These are phyloP conservation scores for Coremacera marginata DNA, from an alignment of 2,888 invertebrate species.

Conservation along the genomic window DNA sequence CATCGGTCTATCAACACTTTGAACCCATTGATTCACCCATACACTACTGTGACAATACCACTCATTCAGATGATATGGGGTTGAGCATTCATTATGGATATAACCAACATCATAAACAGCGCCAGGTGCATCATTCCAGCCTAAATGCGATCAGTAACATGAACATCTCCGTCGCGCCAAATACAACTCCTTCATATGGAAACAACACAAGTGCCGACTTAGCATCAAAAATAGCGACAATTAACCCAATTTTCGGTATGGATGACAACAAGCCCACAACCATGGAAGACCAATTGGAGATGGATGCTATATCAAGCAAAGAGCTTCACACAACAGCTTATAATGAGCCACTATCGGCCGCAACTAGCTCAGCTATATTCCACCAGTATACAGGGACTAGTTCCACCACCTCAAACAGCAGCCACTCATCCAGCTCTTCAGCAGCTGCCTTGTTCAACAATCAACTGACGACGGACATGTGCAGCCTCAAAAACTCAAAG, in stretches of 20 bases:
- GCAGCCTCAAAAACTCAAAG: conserved; percentile 69
- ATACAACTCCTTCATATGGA: conserved; percentile 45
- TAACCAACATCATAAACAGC: conserved; percentile 41
- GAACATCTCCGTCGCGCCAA: conserved; percentile 33
- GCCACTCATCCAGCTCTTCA: conserved; percentile 19
- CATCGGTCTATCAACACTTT: conserved; percentile 47
- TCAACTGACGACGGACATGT: conserved; percentile 68
- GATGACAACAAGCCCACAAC: conserved; percentile 18
- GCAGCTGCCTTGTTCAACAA: conserved; percentile 59
- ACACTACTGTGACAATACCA: conserved; percentile 67
- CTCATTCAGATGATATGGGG: conserved; percentile 66
- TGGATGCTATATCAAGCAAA: conserved; percentile 30
- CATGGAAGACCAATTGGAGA: conserved; percentile 41
- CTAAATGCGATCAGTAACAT: conserved; percentile 55
- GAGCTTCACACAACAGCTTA: conserved; percentile 16
- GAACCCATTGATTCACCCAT: conserved; percentile 67
- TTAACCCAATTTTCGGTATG: conserved; percentile 14
- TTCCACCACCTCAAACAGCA: conserved; percentile 34
- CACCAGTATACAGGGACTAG: conserved; percentile 7
- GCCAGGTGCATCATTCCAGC: conserved; percentile 47
- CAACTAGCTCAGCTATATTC: conserved; percentile 12
- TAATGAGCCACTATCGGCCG: conserved; percentile 10
- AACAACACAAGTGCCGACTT: conserved; percentile 48
- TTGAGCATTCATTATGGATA: conserved; percentile 55
- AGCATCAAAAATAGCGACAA: conserved; percentile 21